These are phyloP conservation scores for Enteromius trimaculatus DNA, from an alignment of 2,797 vertebrate genomes.

Conservation along the genomic window DNA sequence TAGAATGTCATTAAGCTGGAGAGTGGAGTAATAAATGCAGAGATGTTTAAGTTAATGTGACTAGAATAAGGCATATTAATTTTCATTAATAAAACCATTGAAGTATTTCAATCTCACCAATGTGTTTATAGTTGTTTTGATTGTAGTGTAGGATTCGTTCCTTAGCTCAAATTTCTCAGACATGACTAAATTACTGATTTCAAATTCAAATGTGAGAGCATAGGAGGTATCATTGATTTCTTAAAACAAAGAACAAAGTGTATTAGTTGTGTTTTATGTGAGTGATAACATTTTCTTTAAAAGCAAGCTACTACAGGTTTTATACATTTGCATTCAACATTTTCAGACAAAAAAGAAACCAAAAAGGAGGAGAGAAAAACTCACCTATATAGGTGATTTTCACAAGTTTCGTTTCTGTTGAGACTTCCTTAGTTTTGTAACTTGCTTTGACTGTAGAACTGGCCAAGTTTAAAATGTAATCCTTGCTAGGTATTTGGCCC, in stretches of 20 bases:
- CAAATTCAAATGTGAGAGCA: conserved; percentile 7
- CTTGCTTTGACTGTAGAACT: neutral
- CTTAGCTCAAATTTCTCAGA: neutral
- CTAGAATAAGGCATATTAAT: neutral
- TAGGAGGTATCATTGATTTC: neutral
- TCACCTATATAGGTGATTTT: conserved; percentile 21
- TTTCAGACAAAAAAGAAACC: neutral
- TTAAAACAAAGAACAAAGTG: neutral
- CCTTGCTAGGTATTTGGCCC: neutral
- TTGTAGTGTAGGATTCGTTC: neutral
- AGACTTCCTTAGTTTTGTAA: neutral
- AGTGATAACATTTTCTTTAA: neutral
- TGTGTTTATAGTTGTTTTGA: neutral
- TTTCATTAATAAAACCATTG: neutral
- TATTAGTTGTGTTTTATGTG: neutral
- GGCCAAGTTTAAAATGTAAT: neutral
- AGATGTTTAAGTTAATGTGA: neutral
- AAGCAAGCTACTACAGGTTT: neutral
- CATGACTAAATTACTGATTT: conserved; percentile 21
- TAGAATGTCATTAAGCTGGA: neutral
- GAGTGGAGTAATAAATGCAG: neutral
- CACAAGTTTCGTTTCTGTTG: neutral
- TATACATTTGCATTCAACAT: neutral
- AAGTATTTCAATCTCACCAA: neutral
- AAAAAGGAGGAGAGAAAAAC: neutral